Evolutionary conservation across 2,797 vertebrate genomes (phyloP), one percentile per base, ranked within the genome.

Genomic region (Cossypha polioptera): DNA sequence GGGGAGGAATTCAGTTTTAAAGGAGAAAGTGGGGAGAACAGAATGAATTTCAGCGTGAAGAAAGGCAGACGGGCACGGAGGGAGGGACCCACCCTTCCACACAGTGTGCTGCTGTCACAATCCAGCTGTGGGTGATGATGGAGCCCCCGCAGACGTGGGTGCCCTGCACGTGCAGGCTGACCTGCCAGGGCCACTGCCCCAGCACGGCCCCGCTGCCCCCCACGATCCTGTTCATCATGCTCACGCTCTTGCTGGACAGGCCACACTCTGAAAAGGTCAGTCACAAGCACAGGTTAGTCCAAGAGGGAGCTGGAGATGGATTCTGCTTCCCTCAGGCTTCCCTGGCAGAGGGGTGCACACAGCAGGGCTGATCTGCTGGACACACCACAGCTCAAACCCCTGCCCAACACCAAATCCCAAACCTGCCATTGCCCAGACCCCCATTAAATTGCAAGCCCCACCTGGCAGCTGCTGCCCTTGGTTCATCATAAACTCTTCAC

Each of bases 111-210:
- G 98, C 98, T 0, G 98, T 99, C 63, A 99, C 95, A 6, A 99
- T 98, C 99, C 99, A 99, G 86, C 97, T 95, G 2, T 69, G 98
- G 53, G 98, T 98, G 97, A 99, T 97, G 95, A 99, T 96, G 79
- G 98, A 98, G 40, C 99, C 99, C 9, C 98, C 98, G 2, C 99
- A 99, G 40, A 98, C 53, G 6, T 99, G 98, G 20, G 36, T 50
- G 13, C 77, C 91, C 2, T 91, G 68, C 20, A 98, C 65, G 1
- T 98, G 98, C 42, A 99, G 98, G 91, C 98, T 99, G 94, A 98
- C 98, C 96, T 99, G 99, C 99, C 99, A 99, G 0, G 98, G 98
- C 99, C 99, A 99, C 16, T 98, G 98, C 16, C 97, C 98, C 3
- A 5, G 63, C 5, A 12, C 24, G 0, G 98, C 98, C 2, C n/a